Percentiles rank a stretch among this genome's conserved stretches.
Conservation (phyloP, 2,113 vertebrate genomes). For the Embiotoca jacksoni region DNA sequence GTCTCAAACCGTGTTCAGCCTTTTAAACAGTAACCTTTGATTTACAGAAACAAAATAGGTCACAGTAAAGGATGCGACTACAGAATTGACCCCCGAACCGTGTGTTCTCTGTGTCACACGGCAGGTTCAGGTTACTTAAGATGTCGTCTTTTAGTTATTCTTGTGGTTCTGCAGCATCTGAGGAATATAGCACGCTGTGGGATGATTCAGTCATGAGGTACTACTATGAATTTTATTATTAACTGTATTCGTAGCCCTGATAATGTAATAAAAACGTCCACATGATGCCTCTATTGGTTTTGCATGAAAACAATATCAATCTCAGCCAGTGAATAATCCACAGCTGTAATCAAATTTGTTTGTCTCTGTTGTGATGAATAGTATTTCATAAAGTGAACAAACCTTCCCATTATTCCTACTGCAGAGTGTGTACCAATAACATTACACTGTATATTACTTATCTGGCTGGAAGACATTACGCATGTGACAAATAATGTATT, state of each 20-base stretch:
- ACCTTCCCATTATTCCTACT: conserved; percentile 76
- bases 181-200: conserved; percentile 17
- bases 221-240: conserved; percentile 57
- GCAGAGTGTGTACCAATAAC: conserved; percentile 61
- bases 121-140: background rate
- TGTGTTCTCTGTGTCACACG: background rate
- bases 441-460: conserved; percentile 81
- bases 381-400: conserved; percentile 83
- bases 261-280: conserved; percentile 72
- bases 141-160: conserved; percentile 34
- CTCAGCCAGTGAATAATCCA: conserved; percentile 77
- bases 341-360: conserved; percentile 77
- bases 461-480: conserved; percentile 78
- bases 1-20: background rate
- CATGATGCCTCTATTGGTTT: conserved; percentile 77
- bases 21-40: background rate
- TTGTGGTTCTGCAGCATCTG: background rate
- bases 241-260: conserved; percentile 59
- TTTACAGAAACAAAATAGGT: background rate
- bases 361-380: conserved; percentile 83
- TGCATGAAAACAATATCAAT: conserved; percentile 79
- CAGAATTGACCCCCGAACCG: background rate
- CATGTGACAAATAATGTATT: conserved; percentile 82
- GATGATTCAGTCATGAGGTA: conserved; percentile 54
- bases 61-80: conserved; percentile 1